Base-by-base conservation (phyloP, 2,888 invertebrate species). In the Rhingia rostrata region DNA sequence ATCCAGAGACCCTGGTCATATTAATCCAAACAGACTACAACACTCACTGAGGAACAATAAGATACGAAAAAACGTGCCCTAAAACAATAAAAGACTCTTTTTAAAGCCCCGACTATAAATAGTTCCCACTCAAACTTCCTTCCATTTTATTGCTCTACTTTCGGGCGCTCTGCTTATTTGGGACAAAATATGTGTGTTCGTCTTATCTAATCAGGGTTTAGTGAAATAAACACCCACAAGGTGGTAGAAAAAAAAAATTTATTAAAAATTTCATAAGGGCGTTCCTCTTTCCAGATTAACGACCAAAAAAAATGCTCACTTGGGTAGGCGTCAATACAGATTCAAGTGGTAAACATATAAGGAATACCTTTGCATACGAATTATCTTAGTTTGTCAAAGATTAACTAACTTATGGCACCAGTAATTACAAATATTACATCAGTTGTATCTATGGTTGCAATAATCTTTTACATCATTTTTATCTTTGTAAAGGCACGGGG, bases 151-250 rank as follows among this genome's bases (percentile, higher is more conserved):
- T 51, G n/a, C 22, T 41, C 41, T 61, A 73, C 54, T 73, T 63
- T 64, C 37, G 73, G 61, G 60, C 72, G 72, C 12, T 35, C 9
- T 32, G 30, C 47, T 41, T 37, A 47, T 54, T 35, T 30, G 49
- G 12, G 14, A 22, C 33, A n/a, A 45, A 41, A 54, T 35, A 12
- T 47, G 30, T 69, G 30, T 6, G 9, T 47, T 12, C 5, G n/a
- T 22, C 43, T 51, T 72, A 61, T 72, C 61, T 72, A 53, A 72
- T 53, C 72, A 5, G 43, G 30, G 33, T 3, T 45, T 4, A 35
- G 10, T 10, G 22, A 39, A 32, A 33, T n/a, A n/a, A 58, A 69
- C 58, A 47, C 58, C 69, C 47, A 47, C 37, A 45, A 58, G 54
- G 41, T 45, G n/a, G 22, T n/a, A 4, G 7, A 43, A 14, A 43